Evolutionary conservation across 2,113 vertebrate genomes (phyloP).

Genomic region (Silurus asotus): DNA sequence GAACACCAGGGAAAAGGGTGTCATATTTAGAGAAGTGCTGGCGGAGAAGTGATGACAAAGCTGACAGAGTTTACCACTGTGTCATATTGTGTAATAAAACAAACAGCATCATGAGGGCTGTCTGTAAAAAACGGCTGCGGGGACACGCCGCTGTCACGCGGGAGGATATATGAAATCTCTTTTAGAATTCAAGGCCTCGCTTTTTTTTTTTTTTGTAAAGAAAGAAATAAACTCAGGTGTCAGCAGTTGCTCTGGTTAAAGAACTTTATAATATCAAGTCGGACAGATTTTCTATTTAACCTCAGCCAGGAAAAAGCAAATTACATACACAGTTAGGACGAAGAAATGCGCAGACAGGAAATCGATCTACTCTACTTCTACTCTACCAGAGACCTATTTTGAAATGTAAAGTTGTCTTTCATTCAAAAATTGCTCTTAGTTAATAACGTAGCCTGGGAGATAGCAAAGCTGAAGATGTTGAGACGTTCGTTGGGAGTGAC

Average conservation of each 20-base stretch:
- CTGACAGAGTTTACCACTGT: conserved; percentile 33
- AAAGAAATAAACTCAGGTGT: not conserved
- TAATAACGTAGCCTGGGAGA: too few species aligned
- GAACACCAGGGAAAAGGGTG: conserved; percentile 7
- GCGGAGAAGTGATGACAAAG: conserved; percentile 25
- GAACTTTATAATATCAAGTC: not conserved
- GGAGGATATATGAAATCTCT: conserved; percentile 10
- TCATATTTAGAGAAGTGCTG: conserved; percentile 31
- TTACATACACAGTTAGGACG: not conserved
- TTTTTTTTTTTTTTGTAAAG: not conserved
- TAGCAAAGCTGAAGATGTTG: too few species aligned
- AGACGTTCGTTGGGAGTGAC: too few species aligned
- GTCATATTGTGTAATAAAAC: conserved; percentile 30
- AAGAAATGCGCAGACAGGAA: not conserved
- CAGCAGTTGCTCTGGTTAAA: not conserved
- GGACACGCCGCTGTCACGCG: not conserved
- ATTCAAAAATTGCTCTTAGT: too few species aligned
- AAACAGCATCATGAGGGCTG: conserved; percentile 31
- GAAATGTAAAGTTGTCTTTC: too few species aligned
- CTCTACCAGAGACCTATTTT: too few species aligned
- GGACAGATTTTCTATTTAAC: not conserved
- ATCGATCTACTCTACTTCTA: not conserved
- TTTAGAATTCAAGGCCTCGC: conserved; percentile 11
- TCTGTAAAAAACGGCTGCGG: conserved; percentile 12
- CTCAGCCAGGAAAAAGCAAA: not conserved